Evolutionary conservation across 2,888 invertebrate genomes (phyloP).

Genomic region (Aelia acuminata): DNA sequence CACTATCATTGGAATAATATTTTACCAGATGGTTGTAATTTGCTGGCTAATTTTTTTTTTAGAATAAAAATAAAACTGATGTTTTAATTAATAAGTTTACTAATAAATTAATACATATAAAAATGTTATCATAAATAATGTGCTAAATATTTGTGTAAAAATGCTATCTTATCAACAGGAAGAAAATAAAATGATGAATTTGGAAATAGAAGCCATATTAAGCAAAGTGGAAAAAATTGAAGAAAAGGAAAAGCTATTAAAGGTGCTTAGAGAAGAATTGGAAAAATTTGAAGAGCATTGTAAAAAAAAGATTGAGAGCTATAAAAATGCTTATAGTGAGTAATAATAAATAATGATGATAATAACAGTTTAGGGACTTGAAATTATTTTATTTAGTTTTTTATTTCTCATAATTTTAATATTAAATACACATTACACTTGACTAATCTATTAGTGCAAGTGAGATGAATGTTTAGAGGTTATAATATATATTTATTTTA

Average conservation of each 20-base stretch:
- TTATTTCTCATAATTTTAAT: not conserved
- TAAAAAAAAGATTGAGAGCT: conserved; percentile 6
- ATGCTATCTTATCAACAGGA: not conserved
- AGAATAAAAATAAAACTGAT: not conserved
- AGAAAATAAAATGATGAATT: not conserved
- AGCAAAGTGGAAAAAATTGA: conserved; percentile 35
- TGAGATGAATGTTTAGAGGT: not conserved
- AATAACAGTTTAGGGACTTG: not conserved
- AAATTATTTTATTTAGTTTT: not conserved
- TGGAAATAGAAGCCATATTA: not conserved
- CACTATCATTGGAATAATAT: conserved; percentile 1
- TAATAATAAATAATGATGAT: not conserved
- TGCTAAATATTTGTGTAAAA: not conserved
- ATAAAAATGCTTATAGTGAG: conserved; percentile 41
- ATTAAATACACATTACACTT: not conserved
- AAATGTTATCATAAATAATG: not conserved
- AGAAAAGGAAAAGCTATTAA: not conserved
- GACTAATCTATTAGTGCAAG: not conserved
- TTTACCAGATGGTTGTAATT: conserved; percentile 12
- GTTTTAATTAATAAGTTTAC: not conserved
- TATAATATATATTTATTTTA: not conserved
- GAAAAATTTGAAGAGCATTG: conserved; percentile 25
- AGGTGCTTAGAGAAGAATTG: conserved; percentile 21
- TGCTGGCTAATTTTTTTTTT: not conserved
- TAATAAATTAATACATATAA: not conserved